phyloP scores from a whole-genome alignment of 2,797 vertebrate species.

The Steatocranus sp. region DNA sequence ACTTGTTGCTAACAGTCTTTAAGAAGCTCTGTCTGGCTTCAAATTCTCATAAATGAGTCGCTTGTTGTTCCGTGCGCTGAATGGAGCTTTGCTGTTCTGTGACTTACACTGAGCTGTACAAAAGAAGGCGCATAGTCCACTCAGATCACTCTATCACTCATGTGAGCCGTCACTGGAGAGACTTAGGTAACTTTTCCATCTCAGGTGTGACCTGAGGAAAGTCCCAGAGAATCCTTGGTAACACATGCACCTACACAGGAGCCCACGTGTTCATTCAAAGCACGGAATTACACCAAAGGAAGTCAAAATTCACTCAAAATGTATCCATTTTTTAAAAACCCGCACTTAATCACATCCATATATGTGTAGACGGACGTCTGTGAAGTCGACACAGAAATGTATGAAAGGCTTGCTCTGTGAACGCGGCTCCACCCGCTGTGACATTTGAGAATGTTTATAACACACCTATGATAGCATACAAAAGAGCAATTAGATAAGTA shows the following conservation, averaged over 20 bases:
- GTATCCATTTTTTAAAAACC: rapidly evolving
- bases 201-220: neutral
- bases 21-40: neutral
- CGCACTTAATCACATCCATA: neutral
- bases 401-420: rapidly evolving
- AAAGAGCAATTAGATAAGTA: neutral
- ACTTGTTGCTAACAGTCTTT: neutral
- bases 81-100: neutral
- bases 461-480: neutral
- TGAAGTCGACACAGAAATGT: rapidly evolving
- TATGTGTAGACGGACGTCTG: neutral
- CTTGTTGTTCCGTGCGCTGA: neutral
- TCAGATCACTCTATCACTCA: neutral
- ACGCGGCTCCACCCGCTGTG: neutral
- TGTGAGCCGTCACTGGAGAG: neutral
- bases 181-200: neutral
- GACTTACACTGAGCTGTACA: neutral
- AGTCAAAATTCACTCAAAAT: neutral
- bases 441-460: neutral
- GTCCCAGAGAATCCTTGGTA: neutral
- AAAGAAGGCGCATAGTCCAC: neutral
- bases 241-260: neutral
- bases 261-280: neutral
- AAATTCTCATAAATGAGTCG: neutral
- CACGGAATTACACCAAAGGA: neutral